Evolutionary conservation across 2,888 invertebrate genomes (phyloP).

Genomic region (Nemotelus nigrinus): DNA sequence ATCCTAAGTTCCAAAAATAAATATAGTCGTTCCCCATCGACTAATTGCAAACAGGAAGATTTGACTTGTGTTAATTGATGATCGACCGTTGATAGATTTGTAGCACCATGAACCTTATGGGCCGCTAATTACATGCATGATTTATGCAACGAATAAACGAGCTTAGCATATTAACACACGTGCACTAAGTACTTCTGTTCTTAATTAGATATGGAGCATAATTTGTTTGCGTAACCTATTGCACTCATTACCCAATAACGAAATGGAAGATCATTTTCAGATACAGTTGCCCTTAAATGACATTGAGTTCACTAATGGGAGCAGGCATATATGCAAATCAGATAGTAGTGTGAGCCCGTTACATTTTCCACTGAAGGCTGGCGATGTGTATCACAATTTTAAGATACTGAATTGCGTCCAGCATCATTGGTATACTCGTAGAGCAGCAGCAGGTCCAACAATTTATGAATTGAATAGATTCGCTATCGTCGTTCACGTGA

Average conservation of each 20-base stretch:
- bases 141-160: neutral
- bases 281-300: slow-evolving; percentile 41
- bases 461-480: slow-evolving; percentile 34
- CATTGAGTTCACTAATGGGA: slow-evolving; percentile 28
- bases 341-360: neutral
- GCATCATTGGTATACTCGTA: neutral
- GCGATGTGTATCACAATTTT: neutral
- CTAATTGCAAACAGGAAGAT: too few species aligned
- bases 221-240: slow-evolving; percentile 17
- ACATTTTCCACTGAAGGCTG: neutral
- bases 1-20: too few species aligned
- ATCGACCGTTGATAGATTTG: too few species aligned
- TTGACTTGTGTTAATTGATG: too few species aligned
- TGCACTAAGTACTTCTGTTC: neutral
- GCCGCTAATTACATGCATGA: too few species aligned
- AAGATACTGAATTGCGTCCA: slow-evolving; percentile 21
- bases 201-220: slow-evolving; percentile 8
- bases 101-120: too few species aligned
- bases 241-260: slow-evolving; percentile 12
- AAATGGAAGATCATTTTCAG: slow-evolving; percentile 34
- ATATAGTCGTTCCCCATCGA: too few species aligned
- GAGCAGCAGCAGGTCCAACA: neutral
- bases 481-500: slow-evolving; percentile 23
- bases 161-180: neutral
- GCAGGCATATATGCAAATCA: too few species aligned